Base-by-base conservation (phyloP, 2,113 vertebrate genomes). In the Tinamus guttatus region DNA sequence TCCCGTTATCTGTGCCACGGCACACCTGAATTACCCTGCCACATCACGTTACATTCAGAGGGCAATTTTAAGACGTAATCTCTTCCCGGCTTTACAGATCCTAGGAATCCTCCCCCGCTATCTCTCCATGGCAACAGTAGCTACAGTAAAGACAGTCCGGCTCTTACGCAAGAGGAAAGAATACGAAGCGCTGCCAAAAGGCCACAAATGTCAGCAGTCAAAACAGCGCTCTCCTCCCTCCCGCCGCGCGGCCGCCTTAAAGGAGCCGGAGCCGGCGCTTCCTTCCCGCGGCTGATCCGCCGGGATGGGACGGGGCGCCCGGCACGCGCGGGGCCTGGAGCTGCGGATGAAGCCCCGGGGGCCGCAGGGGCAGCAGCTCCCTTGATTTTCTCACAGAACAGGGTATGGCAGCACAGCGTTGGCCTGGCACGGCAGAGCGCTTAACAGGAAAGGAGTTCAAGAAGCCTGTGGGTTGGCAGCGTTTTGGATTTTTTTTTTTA, bases 51-150 rank as follows among this genome's bases (percentile, higher is more conserved):
- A 96, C 88, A 93, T 83, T 88, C 94, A 77, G 98, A 93, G 93
- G 94, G 97, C 96, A 97, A 97, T 96, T 96, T 96, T 96, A 80
- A 89, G 65, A 97, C 93, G 73, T 95, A 95, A 98, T 96, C 94
- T 75, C 83, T 40, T 86, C 74, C 90, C 95, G 95, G 95, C 89
- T 96, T 58, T 80, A 93, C 80, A 76, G 89, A 95, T 97, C 97
- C 95, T 97, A 92, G 96, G 96, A 97, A 96, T 97, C 97, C 98
- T 97, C 97, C 98, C 98, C 97, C 98, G 96, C 97, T 95, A 97
- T 79, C 95, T 98, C 98, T 98, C 99, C 99, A 99, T 99, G 98
- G 99, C 99, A 99, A 99, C 99, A 97, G 97, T 97, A 93, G 98
- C 98, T 97, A 95, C 97, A 97, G 98, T 97, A 96, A 97, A 97